These are phyloP conservation scores for Todus mexicanus DNA, from an alignment of 2,797 vertebrate species.

Conservation along the genomic window DNA sequence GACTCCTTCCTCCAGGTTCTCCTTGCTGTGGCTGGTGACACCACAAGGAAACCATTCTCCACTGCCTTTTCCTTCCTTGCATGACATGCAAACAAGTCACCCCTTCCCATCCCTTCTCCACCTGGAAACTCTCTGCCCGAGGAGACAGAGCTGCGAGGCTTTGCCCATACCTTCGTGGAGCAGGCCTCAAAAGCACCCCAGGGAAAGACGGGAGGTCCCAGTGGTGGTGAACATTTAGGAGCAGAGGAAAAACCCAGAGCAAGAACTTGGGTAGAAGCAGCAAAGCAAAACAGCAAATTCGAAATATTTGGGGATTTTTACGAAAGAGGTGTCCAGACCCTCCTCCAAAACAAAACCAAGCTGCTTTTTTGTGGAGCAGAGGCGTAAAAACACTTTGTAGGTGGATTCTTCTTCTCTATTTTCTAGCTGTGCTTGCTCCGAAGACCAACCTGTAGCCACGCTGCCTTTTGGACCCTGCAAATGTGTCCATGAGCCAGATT, in stretches of 20 bases:
- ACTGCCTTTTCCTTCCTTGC: not conserved
- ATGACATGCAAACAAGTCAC: not conserved
- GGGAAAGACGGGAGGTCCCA: fast-evolving
- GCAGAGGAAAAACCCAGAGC: not conserved
- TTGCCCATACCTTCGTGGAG: not conserved
- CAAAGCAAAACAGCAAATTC: not conserved
- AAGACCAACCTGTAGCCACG: not conserved
- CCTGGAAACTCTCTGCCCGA: not conserved
- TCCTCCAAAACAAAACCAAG: not conserved
- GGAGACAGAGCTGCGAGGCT: not conserved
- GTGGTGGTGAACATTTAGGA: not conserved
- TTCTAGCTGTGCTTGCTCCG: fast-evolving
- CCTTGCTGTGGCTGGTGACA: not conserved
- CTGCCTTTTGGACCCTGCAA: not conserved
- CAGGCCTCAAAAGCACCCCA: fast-evolving
- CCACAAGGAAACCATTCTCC: not conserved
- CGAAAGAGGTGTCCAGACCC: not conserved
- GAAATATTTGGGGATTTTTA: not conserved
- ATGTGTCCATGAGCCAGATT: slow-evolving; percentile 8
- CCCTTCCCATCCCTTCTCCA: not conserved
- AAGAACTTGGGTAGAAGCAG: not conserved
- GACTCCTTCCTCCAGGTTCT: not conserved
- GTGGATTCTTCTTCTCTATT: not conserved
- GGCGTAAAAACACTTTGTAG: not conserved
- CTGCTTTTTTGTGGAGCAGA: not conserved